Evolutionary conservation across 1,140 invertebrate species (phyloP), one percentile per base, ranked within the genome.

Genomic region (Drosophila littoralis): DNA sequence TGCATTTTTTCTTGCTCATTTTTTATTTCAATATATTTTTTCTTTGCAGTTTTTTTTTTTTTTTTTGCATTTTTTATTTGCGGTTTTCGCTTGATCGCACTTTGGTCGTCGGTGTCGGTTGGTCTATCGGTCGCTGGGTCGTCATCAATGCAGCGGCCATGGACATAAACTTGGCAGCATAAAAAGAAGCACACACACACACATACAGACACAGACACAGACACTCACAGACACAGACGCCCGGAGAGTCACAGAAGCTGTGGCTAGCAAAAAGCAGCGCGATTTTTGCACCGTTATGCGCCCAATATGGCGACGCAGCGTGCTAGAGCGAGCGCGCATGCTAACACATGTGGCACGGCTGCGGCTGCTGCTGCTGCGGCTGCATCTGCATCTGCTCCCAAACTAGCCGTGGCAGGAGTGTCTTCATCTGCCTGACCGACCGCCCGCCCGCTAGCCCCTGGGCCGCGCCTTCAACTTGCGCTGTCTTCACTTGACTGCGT

Each of bases 201-300:
- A 68, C 17, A 45, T n/a, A n/a, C 1, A 42, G 15, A 60, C 1
- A 22, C 9, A 52, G 10, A 63, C 6, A 73, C 12, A 61, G 32
- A 52, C 17, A n/a, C n/a, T n/a, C n/a, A n/a, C n/a, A 42, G 43
- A 73, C 13, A 71, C 13, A 42, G n/a, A n/a, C 35, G 40, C 9
- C 22, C 7, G 45, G 7, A 55, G 50, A 80, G 54, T 22, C 43
- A 77, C 22, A 55, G 28, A 74, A 52, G 45, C 33, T 50, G 22
- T 28, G 22, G 22, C 35, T 40, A 42, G 57, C 48, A 64, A 88
- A 84, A 81, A 90, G 77, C 81, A 90, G 80, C 84, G 84, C 84
- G 84, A 89, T 89, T 89, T 83, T 89, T 77, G 84, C 84, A 89
- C 84, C 84, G 84, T 89, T 89, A 89, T 89, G 81, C 77, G 86